Conservation (phyloP, 2,888 invertebrate species). For the Conus canariensis region DNA sequence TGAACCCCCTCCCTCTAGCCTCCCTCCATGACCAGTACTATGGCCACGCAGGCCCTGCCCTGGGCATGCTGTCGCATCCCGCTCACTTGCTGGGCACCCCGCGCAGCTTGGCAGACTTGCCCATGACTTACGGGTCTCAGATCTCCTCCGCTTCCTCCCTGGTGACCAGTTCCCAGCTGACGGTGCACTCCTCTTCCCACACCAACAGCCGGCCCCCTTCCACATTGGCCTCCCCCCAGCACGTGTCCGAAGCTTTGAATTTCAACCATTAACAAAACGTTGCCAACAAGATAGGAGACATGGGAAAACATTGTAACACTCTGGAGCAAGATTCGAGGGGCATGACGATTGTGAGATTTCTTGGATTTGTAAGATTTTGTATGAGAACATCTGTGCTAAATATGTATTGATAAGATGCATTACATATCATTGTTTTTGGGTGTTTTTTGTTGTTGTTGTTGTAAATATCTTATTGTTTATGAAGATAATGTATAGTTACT, state of each 20-base stretch:
- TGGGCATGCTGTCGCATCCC: constrained; percentile 45
- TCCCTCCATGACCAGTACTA: constrained; percentile 49
- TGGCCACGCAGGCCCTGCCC: constrained; percentile 40
- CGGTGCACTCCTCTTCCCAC: neutral
- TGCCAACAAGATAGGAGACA: too few relatives aligned
- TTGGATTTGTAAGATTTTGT: neutral
- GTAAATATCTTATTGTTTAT: neutral
- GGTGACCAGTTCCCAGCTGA: constrained; percentile 28
- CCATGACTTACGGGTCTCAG: constrained; percentile 40
- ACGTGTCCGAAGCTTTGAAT: constrained; percentile 41
- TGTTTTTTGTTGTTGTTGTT: neutral
- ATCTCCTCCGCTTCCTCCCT: constrained; percentile 26
- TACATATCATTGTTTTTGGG: constrained; percentile 9
- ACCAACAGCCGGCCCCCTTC: constrained; percentile 32
- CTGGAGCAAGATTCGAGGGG: neutral
- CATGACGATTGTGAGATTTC: neutral
- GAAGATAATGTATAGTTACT: neutral
- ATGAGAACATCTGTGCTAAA: too few relatives aligned
- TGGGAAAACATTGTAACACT: too few relatives aligned
- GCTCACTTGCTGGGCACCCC: constrained; percentile 43
- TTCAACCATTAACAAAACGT: neutral
- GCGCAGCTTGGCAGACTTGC: constrained; percentile 44
- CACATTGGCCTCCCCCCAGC: constrained; percentile 31
- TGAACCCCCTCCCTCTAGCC: constrained; percentile 45
- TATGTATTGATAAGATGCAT: neutral